Conservation (phyloP, 2,888 invertebrate genomes). For the Carabus problematicus region DNA sequence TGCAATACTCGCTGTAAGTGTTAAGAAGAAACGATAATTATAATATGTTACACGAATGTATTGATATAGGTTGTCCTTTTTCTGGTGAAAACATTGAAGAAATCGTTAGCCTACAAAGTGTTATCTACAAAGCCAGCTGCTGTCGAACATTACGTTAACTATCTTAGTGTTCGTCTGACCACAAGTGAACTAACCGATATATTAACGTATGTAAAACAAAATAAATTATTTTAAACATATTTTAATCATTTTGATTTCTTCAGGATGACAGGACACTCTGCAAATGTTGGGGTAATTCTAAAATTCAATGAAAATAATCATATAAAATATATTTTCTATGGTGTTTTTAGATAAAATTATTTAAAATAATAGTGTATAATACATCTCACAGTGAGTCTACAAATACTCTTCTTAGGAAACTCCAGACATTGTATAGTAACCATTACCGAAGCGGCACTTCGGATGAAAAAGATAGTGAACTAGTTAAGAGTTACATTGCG, state of each 20-base stretch:
- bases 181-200: conserved; percentile 26
- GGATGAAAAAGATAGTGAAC: conserved; percentile 25
- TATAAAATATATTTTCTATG: conserved; percentile 26
- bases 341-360: conserved; percentile 51
- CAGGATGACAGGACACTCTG: conserved; percentile 72
- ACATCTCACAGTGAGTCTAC: conserved; percentile 46
- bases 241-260: conserved; percentile 48
- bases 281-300: conserved; percentile 71
- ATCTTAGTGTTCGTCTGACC: conserved; percentile 60
- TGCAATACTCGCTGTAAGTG: conserved; percentile 70
- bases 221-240: conserved; percentile 1
- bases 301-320: conserved; percentile 16
- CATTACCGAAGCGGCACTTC: conserved; percentile 9
- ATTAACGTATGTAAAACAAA: conserved; percentile 12
- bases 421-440: conserved; percentile 30
- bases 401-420: conserved; percentile 14
- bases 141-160: conserved; percentile 76
- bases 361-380: conserved; percentile 51
- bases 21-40: background rate
- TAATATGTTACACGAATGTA: conserved; percentile 5
- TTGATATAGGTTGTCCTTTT: conserved; percentile 73
- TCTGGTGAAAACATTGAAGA: conserved; percentile 76
- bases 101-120: conserved; percentile 72
- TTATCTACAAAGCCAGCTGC: conserved; percentile 74
- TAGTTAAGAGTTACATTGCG: conserved; percentile 24